Percentiles rank a stretch among this genome's conserved stretches.
These are phyloP conservation scores for Moxostoma hubbsi DNA, from an alignment of 2,797 vertebrate species.

Conservation along the genomic window DNA sequence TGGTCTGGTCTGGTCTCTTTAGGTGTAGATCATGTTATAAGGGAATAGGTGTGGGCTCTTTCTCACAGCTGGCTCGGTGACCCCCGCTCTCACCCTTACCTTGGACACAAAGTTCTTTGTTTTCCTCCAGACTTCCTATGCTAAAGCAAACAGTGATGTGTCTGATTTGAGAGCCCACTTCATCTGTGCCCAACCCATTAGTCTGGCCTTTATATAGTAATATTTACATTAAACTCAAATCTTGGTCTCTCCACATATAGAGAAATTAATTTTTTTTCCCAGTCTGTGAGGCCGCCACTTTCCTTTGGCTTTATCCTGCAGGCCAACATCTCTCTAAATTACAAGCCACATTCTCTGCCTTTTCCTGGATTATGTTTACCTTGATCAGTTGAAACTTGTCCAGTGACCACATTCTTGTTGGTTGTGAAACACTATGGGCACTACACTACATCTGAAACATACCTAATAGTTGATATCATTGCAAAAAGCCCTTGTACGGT, in stretches of 20 bases:
- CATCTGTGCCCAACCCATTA: constrained; percentile 30
- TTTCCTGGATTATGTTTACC: constrained; percentile 53
- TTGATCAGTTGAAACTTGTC: constrained; percentile 49
- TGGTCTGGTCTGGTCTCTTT: too few species aligned
- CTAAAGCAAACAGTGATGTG: constrained; percentile 66
- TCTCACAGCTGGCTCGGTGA: constrained; percentile 15
- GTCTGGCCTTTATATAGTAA: constrained; percentile 39
- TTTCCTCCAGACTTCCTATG: constrained; percentile 61
- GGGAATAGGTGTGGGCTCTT: constrained; percentile 16
- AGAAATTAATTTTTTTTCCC: constrained; percentile 1
- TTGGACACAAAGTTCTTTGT: constrained; percentile 48
- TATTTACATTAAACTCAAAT: constrained; percentile 42
- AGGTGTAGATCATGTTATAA: background rate
- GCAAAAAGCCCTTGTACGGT: constrained; percentile 60
- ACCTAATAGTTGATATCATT: constrained; percentile 71
- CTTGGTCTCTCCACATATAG: constrained; percentile 37
- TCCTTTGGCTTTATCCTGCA: constrained; percentile 34
- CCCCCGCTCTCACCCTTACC: constrained; percentile 27
- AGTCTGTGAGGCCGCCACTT: constrained; percentile 47
- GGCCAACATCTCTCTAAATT: constrained; percentile 46
- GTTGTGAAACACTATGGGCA: constrained; percentile 36
- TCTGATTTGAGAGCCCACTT: constrained; percentile 48
- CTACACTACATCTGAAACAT: constrained; percentile 63
- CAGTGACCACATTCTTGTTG: constrained; percentile 45
- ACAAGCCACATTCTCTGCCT: constrained; percentile 57